Evolutionary conservation across 2,888 invertebrate genomes (phyloP).

Genomic region (Oligia fasciuncula): DNA sequence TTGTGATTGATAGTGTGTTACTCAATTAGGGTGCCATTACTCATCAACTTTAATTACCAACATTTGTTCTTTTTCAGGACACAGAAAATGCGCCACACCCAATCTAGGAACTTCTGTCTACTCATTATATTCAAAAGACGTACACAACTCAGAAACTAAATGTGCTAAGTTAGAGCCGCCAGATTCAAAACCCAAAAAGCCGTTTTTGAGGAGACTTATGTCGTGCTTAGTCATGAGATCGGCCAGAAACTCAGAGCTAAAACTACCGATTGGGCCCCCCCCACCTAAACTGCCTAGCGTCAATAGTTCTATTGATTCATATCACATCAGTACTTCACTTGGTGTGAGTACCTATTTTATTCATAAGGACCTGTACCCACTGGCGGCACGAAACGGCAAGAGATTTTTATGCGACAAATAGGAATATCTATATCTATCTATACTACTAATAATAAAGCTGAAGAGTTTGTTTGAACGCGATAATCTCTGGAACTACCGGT

Average conservation of each 20-base stretch:
- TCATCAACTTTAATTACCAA: not conserved
- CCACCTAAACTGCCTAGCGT: constrained; percentile 58
- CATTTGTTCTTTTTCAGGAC: constrained; percentile 71
- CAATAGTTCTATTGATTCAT: constrained; percentile 81
- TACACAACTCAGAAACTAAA: constrained; percentile 58
- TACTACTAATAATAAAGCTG: no score
- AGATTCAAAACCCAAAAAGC: constrained; percentile 74
- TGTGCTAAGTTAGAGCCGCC: constrained; percentile 57
- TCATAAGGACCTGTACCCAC: not conserved
- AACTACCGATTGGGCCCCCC: constrained; percentile 56
- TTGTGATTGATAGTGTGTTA: not conserved
- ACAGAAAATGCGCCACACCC: constrained; percentile 77
- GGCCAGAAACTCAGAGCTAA: constrained; percentile 68
- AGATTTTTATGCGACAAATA: not conserved
- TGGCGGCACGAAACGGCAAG: not conserved
- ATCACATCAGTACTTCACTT: constrained; percentile 82
- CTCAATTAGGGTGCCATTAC: not conserved
- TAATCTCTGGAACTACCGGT: no score
- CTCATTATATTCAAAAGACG: constrained; percentile 74
- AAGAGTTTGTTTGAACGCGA: no score
- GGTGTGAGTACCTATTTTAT: constrained; percentile 73
- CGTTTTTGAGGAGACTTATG: constrained; percentile 81
- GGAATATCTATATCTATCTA: not conserved
- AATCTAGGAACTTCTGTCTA: constrained; percentile 82
- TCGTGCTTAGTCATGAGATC: constrained; percentile 82